Conservation (phyloP, 92 coral and sea anemone species). For the Plumapathes pennacea region DNA sequence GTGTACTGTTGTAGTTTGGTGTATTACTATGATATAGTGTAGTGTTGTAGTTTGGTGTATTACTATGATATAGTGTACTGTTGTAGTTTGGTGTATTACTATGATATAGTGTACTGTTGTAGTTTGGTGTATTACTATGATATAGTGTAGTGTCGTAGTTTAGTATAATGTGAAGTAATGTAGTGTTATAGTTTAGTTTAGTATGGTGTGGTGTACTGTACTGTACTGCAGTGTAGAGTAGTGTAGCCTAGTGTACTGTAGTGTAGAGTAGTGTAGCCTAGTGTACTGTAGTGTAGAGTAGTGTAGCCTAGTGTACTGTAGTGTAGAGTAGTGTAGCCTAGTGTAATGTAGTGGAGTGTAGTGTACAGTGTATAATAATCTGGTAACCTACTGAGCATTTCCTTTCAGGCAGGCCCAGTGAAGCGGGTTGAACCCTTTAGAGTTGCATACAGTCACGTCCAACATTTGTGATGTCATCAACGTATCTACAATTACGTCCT, state of each 20-base stretch:
- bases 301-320: slow-evolving; percentile 7
- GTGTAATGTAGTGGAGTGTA: slow-evolving; percentile 1
- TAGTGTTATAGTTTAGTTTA: too few relatives aligned
- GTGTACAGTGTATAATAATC: not conserved
- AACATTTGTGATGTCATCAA: slow-evolving; percentile 26
- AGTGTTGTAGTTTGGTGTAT: too few relatives aligned
- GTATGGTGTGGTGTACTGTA: not conserved
- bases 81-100: too few relatives aligned
- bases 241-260: not conserved
- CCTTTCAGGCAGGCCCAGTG: slow-evolving; percentile 69
- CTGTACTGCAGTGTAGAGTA: not conserved
- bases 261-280: slow-evolving; percentile 5
- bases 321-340: slow-evolving; percentile 4
- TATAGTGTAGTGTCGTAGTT: too few relatives aligned
- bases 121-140: too few relatives aligned
- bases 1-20: too few relatives aligned
- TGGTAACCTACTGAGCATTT: slow-evolving; percentile 41
- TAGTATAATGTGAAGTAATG: not conserved
- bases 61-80: too few relatives aligned
- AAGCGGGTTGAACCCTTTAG: slow-evolving; percentile 68
- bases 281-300: slow-evolving; percentile 5
- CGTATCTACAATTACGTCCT: slow-evolving; percentile 23
- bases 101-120: too few relatives aligned
- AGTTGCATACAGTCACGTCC: slow-evolving; percentile 62
- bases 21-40: too few relatives aligned